Base-by-base conservation (phyloP, 2,888 invertebrate genomes). In the Apotomis capreana region DNA sequence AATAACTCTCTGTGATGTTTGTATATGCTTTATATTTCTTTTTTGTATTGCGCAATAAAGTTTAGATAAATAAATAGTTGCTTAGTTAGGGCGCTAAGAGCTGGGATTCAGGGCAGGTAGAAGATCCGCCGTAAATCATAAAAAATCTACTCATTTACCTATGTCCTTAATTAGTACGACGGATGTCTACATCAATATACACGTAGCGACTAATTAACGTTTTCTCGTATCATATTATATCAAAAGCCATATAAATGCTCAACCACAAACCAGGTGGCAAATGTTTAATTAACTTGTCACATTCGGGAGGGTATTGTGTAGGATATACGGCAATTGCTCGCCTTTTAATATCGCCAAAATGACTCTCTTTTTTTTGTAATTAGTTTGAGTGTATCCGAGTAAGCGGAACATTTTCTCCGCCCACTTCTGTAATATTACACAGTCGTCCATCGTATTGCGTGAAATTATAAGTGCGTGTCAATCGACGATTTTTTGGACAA, bases 261-360 rank as follows among this genome's bases (percentile, higher is more conserved):
- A 46, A 44, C 58, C 72, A 4, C 46, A 54, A 63, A 54, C 62
- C 52, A 58, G 72, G 72, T 72, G 58, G 68, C 54, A 52, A 54
- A 68, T 63, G 68, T 68, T 72, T 72, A 72, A 68, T 68, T 68
- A 68, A 68, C 63, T 68, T 71, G 68, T 52, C 72, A 59, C 68
- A 58, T 68, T 63, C 46, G n/a, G 63, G 72, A 54, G 40, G 40
- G 55, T 26, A 58, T 62, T 59, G 63, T 40, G 62, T 46, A 68
- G 68, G 36, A 58, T 12, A 37, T 44, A 58, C 51, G 55, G 63
- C 68, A 63, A 46, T 63, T 68, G 54, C 68, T 62, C 13, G 46
- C 13, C 70, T 67, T 71, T 26, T 40, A 49, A 61, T 71, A 68
- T 57, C 57, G 57, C 5, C 40, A 57, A 10, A 46, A 37, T 36